These are phyloP conservation scores for Ptychoptera contaminata DNA, from an alignment of 2,888 invertebrate species.

Conservation along the genomic window DNA sequence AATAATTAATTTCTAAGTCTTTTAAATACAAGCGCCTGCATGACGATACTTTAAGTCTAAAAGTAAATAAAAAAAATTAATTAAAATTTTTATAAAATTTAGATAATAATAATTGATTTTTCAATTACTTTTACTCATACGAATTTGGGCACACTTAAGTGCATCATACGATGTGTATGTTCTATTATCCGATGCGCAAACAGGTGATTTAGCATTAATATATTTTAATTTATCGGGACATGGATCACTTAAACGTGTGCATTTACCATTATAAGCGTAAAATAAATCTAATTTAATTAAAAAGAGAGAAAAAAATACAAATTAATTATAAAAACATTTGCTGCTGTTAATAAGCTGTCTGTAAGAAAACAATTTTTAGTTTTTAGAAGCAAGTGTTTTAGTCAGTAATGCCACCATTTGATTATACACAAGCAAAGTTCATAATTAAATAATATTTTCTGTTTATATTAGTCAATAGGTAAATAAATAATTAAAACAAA, in stretches of 20 bases:
- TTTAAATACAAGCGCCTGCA: constrained; percentile 6
- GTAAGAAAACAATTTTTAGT: too few species aligned
- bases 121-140: constrained; percentile 11
- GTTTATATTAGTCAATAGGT: too few species aligned
- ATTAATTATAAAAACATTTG: too few species aligned
- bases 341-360: too few species aligned
- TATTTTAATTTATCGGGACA: constrained; percentile 16
- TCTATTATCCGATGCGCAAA: constrained; percentile 17
- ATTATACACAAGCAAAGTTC: too few species aligned
- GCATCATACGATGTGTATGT: constrained; percentile 19
- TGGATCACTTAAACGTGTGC: constrained; percentile 12
- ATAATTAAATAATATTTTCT: too few species aligned
- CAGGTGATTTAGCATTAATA: constrained; percentile 16
- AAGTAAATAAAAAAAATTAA: background rate
- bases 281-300: constrained; percentile 1
- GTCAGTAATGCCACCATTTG: too few species aligned
- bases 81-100: background rate
- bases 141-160: constrained; percentile 17
- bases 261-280: constrained; percentile 14
- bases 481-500: background rate
- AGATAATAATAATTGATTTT: background rate
- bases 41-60: constrained; percentile 7
- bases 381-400: too few species aligned
- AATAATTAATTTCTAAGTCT: too few species aligned
- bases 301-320: background rate